phyloP scores from a whole-genome alignment of 2,113 vertebrate species.

The Uropsilus gracilis region DNA sequence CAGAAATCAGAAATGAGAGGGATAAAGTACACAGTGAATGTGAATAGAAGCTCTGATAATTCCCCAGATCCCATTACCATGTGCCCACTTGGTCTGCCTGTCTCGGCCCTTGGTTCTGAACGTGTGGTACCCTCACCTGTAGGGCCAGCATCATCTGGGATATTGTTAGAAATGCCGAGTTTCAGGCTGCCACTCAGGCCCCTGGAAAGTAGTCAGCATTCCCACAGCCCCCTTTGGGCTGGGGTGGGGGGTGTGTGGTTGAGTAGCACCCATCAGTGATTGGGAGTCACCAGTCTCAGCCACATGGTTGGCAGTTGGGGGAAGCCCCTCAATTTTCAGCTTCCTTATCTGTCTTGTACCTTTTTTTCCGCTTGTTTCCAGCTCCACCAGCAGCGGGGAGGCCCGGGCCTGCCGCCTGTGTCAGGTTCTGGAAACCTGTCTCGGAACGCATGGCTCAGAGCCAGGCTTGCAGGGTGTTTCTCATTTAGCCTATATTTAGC shows the following conservation, averaged over 20 bases:
- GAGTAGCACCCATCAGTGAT: rapidly evolving
- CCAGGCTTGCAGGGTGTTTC: constrained; percentile 4
- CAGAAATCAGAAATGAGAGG: neutral
- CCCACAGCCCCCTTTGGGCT: neutral
- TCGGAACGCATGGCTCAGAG: neutral
- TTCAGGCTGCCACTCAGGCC: no score
- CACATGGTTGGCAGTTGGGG: neutral
- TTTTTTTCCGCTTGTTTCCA: neutral
- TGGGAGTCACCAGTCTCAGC: neutral
- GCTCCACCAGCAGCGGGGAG: neutral
- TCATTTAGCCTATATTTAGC: constrained; percentile 54
- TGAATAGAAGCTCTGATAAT: neutral
- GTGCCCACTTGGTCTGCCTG: rapidly evolving
- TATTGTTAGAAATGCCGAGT: neutral
- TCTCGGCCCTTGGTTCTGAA: neutral
- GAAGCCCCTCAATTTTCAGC: neutral
- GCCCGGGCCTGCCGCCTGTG: neutral
- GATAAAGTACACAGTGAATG: neutral
- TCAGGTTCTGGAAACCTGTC: neutral
- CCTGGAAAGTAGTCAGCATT: neutral
- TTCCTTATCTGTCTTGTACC: neutral
- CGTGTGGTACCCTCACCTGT: neutral
- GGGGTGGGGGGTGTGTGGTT: no score
- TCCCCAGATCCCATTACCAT: neutral
- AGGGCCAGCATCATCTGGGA: neutral